Evolutionary conservation across 1,140 invertebrate genomes (phyloP), one percentile per base, ranked within the genome.

Genomic region (Bombus haemorrhoidalis): DNA sequence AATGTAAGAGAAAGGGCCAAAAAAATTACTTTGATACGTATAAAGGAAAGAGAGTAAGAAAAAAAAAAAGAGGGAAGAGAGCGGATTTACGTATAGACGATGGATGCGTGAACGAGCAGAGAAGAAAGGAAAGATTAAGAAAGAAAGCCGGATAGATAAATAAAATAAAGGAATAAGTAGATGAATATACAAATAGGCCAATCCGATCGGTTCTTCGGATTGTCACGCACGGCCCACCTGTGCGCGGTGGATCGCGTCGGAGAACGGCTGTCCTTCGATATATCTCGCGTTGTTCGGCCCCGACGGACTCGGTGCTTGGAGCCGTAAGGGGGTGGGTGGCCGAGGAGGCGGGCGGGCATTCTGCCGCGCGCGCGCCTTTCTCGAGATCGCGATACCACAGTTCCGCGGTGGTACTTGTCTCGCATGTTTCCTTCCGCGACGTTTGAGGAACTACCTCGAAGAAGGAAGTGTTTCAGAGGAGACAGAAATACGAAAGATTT

Each of bases 321-420:
- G 77, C 83, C 32, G 77, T 80, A 85, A 80, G 76, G 77, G 75
- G 83, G 83, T 85, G 83, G 83, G 77, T 85, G 83, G 83, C 62
- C 83, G 76, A 80, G 83, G 83, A 85, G 83, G 83, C 83, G 77
- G 77, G 76, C 83, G 77, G 53, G 41, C 83, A 84, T 85, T 80
- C 83, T 80, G 77, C 83, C 76, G 83, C 83, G 83, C 83, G 82
- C 83, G 83, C 83, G 83, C 83, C 83, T 85, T 85, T 85, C 83
- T 85, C 83, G 77, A 85, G 83, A 85, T 85, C 83, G 83, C 83
- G 83, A 85, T 85, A 85, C 83, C 76, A 85, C 83, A 85, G 83
- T 85, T 85, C 83, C 83, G 83, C 83, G 83, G 77, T 85, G 77
- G 83, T 85, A 85, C 83, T 85, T 85, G 77, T 75, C 59, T 74